phyloP scores from a whole-genome alignment of 2,113 vertebrate species.

The Nothocercus julius region DNA sequence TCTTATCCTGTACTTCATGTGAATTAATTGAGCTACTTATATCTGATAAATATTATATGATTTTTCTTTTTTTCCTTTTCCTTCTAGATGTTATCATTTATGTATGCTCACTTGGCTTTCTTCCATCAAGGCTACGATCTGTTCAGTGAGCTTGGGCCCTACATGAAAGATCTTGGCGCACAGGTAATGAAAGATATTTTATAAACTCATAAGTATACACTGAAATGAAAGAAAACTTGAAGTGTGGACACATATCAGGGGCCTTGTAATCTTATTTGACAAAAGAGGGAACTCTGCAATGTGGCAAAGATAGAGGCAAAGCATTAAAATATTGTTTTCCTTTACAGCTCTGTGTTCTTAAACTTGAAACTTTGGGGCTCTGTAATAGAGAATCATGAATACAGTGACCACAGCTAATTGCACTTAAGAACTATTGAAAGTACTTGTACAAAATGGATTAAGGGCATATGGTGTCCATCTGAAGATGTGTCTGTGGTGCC shows the following conservation, averaged over 20 bases:
- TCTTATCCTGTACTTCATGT: background rate
- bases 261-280: background rate
- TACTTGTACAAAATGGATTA: background rate
- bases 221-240: background rate
- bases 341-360: no score
- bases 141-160: slow-evolving; percentile 93
- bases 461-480: background rate
- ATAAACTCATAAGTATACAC: background rate
- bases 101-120: slow-evolving; percentile 97
- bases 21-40: background rate
- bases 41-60: background rate
- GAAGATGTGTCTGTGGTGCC: background rate
- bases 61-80: background rate
- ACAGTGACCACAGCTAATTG: background rate
- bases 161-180: slow-evolving; percentile 94
- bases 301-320: background rate
- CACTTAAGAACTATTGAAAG: background rate
- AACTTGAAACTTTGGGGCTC: no score
- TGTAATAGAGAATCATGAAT: background rate
- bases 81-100: slow-evolving; percentile 94
- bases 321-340: background rate
- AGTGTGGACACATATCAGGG: fast-evolving
- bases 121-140: slow-evolving; percentile 99
- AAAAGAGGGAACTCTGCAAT: background rate
- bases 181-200: slow-evolving; percentile 81